phyloP scores from a whole-genome alignment of 2,888 invertebrate genomes.

The Cephus pygmeus region DNA sequence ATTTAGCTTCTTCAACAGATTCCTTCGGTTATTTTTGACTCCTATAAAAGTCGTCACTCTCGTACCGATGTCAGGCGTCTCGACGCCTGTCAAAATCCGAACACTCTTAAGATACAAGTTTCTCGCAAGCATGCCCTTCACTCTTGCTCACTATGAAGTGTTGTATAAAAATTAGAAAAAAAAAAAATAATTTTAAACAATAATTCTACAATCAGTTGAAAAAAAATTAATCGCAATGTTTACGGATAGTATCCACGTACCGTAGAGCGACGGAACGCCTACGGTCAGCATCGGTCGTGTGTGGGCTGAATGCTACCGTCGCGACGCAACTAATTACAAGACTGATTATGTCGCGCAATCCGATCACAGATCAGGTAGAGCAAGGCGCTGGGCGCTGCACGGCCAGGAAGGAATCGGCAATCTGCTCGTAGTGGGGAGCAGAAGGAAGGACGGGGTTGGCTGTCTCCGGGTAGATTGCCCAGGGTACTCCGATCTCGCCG shows the following conservation, averaged over 20 bases:
- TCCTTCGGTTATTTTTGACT: neutral
- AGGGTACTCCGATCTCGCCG: conserved; percentile 24
- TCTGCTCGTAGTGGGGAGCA: neutral
- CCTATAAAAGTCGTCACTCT: neutral
- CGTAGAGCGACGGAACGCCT: neutral
- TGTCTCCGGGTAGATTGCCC: conserved; percentile 5
- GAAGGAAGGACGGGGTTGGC: neutral
- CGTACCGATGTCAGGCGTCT: neutral
- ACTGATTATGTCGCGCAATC: conserved; percentile 48
- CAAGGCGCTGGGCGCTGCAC: neutral
- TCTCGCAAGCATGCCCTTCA: neutral
- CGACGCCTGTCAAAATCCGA: neutral
- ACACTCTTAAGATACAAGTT: neutral
- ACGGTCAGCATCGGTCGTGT: neutral
- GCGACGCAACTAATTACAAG: conserved; percentile 45
- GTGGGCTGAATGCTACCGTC: neutral
- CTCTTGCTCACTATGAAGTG: neutral
- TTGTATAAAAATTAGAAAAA: neutral
- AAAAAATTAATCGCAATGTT: neutral
- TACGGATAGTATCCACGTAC: neutral
- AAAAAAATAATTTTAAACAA: neutral
- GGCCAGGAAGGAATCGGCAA: neutral
- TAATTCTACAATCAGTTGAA: neutral
- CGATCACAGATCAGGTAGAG: conserved; percentile 1
- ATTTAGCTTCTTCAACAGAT: neutral